phyloP scores from a whole-genome alignment of 1,140 invertebrate species.

The Caenorhabditis briggsae region DNA sequence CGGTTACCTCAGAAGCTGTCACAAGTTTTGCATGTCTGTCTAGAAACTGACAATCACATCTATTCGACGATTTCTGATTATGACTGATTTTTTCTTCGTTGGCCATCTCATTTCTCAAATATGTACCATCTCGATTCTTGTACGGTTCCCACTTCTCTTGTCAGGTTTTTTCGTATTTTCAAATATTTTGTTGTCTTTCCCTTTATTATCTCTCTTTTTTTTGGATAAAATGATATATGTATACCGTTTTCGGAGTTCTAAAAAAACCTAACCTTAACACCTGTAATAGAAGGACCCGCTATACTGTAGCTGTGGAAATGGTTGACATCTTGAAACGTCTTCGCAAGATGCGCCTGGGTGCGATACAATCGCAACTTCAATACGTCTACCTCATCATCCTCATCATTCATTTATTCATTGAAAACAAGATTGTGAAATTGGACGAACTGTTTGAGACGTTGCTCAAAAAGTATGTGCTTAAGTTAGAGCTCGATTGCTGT shows the following conservation, averaged over 20 bases:
- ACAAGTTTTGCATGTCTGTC: constrained; percentile 15
- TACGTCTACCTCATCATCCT: constrained; percentile 2
- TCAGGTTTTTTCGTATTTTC: background rate
- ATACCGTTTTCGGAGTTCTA: too few relatives aligned
- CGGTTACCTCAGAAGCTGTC: constrained; percentile 51
- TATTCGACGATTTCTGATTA: constrained; percentile 56
- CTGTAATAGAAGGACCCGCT: too few relatives aligned
- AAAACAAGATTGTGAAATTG: background rate
- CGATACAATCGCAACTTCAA: constrained; percentile 27
- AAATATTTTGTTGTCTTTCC: constrained; percentile 1
- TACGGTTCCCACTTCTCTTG: constrained; percentile 2
- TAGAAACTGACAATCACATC: constrained; percentile 48
- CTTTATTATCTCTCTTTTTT: background rate
- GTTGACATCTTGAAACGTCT: constrained; percentile 37
- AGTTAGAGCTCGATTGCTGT: too few relatives aligned
- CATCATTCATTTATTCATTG: constrained; percentile 29
- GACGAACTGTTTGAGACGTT: constrained; percentile 2
- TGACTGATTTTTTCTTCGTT: background rate
- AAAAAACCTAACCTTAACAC: too few relatives aligned
- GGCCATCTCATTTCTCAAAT: too few relatives aligned
- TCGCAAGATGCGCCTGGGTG: constrained; percentile 7
- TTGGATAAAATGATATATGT: too few relatives aligned
- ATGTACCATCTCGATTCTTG: constrained; percentile 14
- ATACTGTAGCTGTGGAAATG: background rate
- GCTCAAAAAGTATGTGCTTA: constrained; percentile 1